Conservation (phyloP, 2,888 invertebrate species). For the Rotaria magnacalcarata region DNA sequence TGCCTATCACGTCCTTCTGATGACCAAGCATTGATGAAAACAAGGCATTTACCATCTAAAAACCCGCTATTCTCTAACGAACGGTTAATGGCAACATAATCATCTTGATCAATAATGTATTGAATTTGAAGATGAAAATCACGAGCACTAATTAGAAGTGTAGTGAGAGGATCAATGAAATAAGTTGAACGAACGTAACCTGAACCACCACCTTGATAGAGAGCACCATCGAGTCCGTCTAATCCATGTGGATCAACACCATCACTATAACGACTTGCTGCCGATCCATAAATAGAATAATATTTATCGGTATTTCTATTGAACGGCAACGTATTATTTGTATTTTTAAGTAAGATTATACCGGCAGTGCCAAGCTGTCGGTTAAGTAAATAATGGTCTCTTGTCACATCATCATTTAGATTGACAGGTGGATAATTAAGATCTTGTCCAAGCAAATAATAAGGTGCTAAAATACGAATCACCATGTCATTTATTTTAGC, state of each 20-base stretch:
- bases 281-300: not conserved
- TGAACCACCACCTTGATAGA: not conserved
- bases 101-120: not conserved
- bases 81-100: not conserved
- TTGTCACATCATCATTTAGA: not conserved
- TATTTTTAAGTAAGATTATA: not conserved
- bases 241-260: not conserved
- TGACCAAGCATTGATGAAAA: constrained; percentile 14
- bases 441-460: not conserved
- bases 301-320: not conserved
- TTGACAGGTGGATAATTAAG: not conserved
- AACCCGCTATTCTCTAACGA: not conserved
- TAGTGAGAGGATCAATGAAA: not conserved
- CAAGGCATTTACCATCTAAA: not conserved
- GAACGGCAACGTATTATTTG: not conserved
- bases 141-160: not conserved
- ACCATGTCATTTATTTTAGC: not conserved
- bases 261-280: not conserved
- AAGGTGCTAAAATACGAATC: not conserved
- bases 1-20: not conserved
- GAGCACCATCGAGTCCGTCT: not conserved
- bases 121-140: not conserved
- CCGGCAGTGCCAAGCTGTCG: not conserved
- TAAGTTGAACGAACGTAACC: not conserved
- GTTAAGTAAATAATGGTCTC: not conserved